phyloP scores from a whole-genome alignment of 2,888 invertebrate genomes.

The Tiliacea citrago region DNA sequence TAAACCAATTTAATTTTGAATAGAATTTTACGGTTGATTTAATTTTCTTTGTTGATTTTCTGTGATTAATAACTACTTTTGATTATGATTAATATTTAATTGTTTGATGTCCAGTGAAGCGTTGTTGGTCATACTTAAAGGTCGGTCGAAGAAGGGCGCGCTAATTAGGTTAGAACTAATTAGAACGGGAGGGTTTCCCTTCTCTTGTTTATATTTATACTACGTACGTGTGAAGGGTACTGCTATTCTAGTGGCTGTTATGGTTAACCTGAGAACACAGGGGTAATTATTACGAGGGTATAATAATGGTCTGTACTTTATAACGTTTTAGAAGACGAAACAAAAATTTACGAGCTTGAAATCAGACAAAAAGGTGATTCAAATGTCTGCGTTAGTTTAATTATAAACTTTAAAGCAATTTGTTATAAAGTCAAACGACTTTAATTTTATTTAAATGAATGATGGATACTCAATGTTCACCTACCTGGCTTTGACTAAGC shows the following conservation, averaged over 20 bases:
- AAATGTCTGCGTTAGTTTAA: background rate
- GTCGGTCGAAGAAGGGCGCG: slow-evolving; percentile 72
- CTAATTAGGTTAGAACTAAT: slow-evolving; percentile 88
- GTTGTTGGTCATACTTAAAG: slow-evolving; percentile 66
- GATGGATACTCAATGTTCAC: background rate
- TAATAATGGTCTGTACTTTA: slow-evolving; percentile 5
- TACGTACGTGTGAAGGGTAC: slow-evolving; percentile 57
- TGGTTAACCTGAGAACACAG: slow-evolving; percentile 40
- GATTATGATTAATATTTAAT: slow-evolving; percentile 31
- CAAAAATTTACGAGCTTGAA: background rate
- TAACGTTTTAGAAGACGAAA: background rate
- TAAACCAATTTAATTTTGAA: slow-evolving; percentile 4
- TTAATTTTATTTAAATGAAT: background rate
- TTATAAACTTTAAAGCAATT: background rate
- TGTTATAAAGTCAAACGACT: background rate
- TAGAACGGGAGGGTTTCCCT: slow-evolving; percentile 77
- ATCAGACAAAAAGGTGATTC: background rate
- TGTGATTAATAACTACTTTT: slow-evolving; percentile 1
- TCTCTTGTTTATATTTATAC: slow-evolving; percentile 74
- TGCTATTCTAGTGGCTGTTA: slow-evolving; percentile 64
- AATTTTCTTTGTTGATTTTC: slow-evolving; percentile 13
- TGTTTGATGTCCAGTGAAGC: slow-evolving; percentile 30
- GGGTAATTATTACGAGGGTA: slow-evolving; percentile 35
- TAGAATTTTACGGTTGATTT: slow-evolving; percentile 8
- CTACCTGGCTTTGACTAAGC: background rate